Evolutionary conservation across 2,113 vertebrate species (phyloP).

Genomic region (Microtus pennsylvanicus): DNA sequence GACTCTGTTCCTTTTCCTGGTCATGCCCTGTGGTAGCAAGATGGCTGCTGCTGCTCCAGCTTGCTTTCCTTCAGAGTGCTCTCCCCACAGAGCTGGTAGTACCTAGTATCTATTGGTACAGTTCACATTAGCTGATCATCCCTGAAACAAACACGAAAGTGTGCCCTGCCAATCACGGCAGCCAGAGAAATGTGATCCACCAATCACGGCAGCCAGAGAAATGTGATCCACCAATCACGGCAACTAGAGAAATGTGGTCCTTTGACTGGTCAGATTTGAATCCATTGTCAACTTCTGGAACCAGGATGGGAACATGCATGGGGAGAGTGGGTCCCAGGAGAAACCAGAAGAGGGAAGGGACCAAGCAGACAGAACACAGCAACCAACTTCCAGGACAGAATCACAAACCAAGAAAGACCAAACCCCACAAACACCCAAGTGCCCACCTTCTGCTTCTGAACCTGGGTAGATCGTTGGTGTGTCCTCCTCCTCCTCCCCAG

Average conservation of each 20-base stretch:
- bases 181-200: neutral
- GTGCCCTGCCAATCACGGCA: neutral
- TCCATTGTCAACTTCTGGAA: neutral
- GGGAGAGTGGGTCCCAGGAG: neutral
- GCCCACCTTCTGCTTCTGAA: neutral
- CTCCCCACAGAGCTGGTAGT: too few relatives aligned
- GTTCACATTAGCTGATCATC: neutral
- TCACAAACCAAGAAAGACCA: neutral
- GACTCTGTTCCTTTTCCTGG: neutral
- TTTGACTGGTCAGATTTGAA: neutral
- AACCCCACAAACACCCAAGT: accelerated
- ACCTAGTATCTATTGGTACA: neutral
- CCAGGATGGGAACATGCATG: accelerated
- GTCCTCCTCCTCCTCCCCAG: accelerated
- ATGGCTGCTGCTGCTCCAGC: neutral
- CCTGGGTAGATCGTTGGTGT: accelerated
- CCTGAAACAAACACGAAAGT: neutral
- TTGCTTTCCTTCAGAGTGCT: too few relatives aligned
- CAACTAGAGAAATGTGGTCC: neutral
- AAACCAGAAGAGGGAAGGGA: neutral
- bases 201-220: neutral
- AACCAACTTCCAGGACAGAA: neutral
- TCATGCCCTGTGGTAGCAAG: neutral
- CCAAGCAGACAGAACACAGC: neutral
- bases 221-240: neutral